A percentile compares a stretch with the other conserved stretches of the same genome.
These are phyloP conservation scores for Notospermus geniculatus DNA, from an alignment of 1,140 invertebrate genomes.

Conservation along the genomic window DNA sequence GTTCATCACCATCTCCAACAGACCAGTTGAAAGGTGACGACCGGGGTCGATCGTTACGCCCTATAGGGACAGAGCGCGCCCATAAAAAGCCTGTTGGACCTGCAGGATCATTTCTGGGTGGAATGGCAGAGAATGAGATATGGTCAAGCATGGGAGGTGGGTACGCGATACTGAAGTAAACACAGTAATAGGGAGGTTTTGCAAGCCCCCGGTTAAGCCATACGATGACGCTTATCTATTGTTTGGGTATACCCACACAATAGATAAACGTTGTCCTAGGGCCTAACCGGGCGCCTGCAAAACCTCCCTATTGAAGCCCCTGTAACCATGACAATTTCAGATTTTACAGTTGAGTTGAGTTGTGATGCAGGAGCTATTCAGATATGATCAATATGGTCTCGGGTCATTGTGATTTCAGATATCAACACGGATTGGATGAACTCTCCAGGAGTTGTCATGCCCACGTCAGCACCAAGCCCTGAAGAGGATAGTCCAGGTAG, in stretches of 20 bases:
- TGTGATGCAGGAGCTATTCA: neutral
- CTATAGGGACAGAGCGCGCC: constrained; percentile 3
- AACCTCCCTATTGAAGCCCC: neutral
- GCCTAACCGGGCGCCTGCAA: too few species aligned
- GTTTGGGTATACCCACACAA: too few species aligned
- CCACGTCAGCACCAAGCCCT: neutral
- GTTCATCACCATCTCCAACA: neutral
- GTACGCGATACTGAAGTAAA: neutral
- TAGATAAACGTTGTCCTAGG: too few species aligned
- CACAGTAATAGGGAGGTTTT: neutral
- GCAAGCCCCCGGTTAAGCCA: too few species aligned
- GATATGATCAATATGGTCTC: neutral
- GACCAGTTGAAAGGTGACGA: neutral
- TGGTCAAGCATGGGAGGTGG: constrained; percentile 3
- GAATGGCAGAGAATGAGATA: neutral
- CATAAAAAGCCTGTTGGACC: neutral
- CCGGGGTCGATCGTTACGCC: neutral
- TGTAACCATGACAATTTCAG: neutral
- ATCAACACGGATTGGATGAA: constrained; percentile 1
- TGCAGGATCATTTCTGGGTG: neutral
- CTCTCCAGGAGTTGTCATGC: neutral
- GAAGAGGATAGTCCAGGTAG: neutral
- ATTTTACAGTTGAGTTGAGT: neutral
- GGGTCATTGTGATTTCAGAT: neutral
- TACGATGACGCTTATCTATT: too few species aligned